Conservation (phyloP, 2,113 vertebrate genomes). For the Anhinga anhinga region DNA sequence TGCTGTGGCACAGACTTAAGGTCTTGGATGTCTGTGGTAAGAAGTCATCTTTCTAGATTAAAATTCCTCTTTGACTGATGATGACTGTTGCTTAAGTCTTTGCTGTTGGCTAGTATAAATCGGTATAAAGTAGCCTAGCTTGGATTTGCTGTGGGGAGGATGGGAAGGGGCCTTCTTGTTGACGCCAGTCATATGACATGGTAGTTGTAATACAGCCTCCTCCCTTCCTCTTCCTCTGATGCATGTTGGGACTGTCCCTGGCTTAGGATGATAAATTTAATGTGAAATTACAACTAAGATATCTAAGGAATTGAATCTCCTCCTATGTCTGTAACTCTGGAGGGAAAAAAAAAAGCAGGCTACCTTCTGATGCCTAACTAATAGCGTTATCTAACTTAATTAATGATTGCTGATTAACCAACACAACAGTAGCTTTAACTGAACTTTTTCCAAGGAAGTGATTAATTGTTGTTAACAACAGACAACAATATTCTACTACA, state of each 20-base stretch:
- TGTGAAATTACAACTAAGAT: neutral
- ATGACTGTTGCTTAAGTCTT: neutral
- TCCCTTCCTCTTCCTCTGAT: neutral
- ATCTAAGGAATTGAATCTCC: neutral
- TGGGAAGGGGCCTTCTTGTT: neutral
- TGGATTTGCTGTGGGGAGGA: neutral
- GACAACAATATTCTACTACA: neutral
- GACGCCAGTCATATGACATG: neutral
- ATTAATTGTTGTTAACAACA: neutral
- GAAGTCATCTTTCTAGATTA: neutral
- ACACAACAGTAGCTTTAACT: neutral
- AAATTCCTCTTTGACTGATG: neutral
- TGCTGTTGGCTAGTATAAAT: neutral
- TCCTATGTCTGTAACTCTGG: neutral
- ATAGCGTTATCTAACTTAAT: neutral
- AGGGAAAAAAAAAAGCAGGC: neutral
- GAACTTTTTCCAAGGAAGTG: neutral
- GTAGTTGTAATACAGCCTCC: neutral
- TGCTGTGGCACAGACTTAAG: neutral
- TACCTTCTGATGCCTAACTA: neutral
- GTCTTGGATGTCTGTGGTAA: neutral
- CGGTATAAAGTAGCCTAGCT: neutral
- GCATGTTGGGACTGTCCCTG: neutral
- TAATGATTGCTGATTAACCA: neutral
- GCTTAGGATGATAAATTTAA: neutral